Evolutionary conservation across 2,113 vertebrate species (phyloP), one percentile per base, ranked within the genome.

Genomic region (Atrichornis clamosus): DNA sequence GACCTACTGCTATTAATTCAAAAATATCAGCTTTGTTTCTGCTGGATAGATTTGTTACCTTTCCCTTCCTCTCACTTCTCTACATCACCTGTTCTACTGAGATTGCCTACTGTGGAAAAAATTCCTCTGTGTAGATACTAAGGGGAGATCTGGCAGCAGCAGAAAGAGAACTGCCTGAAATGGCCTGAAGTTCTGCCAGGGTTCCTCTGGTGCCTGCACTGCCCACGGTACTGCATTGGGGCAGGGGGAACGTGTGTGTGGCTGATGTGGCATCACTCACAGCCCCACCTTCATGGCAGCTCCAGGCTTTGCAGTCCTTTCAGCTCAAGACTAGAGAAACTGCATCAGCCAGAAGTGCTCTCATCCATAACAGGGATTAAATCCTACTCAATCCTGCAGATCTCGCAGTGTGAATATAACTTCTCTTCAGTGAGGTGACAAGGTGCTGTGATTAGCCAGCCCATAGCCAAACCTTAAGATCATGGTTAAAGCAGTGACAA

Each of bases 1-100:
- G 78, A 93, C 76, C 76, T 94, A n/a, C 49, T 81, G 56, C 53
- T 93, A 23, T 77, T 90, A 95, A 93, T 92, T 92, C 49, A 90
- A 84, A 96, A 91, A 62, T 72, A 80, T 67, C 82, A 86, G 83
- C 63, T 96, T 84, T 93, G 50, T 80, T 95, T 79, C 65, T 87
- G 72, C 62, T 65, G 59, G 62, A 56, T 37, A 80, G 49, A 86
- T 83, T 72, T 77, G 53, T 73, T 81, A 42, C 62, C 35, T 92
- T 76, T 60, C 42, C 55, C 67, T 95, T 70, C 63, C 42, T 52
- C 60, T 80, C 73, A 7, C 32, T 76, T 65, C 39, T 78, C 52
- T 52, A 15, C 19, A 42, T 83, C 53, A 59, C 44, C 58, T 76
- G 21, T 47, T 69, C 59, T 78, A 15, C 23, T 59, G 77, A 87